Conservation (phyloP, 2,888 invertebrate genomes). For the Mythimna loreyi region DNA sequence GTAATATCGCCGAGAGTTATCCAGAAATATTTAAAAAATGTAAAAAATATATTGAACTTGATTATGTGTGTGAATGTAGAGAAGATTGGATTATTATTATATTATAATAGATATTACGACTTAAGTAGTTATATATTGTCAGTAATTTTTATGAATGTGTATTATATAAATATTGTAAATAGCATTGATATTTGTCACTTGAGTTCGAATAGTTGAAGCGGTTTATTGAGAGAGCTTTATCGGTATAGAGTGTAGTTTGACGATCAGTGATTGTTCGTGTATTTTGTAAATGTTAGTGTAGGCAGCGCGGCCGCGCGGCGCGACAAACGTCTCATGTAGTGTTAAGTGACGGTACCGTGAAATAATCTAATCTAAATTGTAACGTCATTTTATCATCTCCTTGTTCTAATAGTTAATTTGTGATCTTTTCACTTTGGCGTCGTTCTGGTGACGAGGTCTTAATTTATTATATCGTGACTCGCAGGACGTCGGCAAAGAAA, state of each 20-base stretch:
- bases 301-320: constrained; percentile 67
- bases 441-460: constrained; percentile 35
- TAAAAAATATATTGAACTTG: constrained; percentile 68
- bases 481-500: constrained; percentile 37
- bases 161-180: constrained; percentile 78
- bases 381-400: constrained; percentile 48
- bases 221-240: constrained; percentile 82
- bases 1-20: constrained; percentile 82
- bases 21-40: constrained; percentile 53
- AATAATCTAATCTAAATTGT: constrained; percentile 58
- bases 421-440: constrained; percentile 30
- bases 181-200: constrained; percentile 62
- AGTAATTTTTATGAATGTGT: constrained; percentile 70
- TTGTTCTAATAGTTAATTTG: constrained; percentile 38
- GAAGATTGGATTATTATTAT: constrained; percentile 60
- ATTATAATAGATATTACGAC: constrained; percentile 55
- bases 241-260: constrained; percentile 63
- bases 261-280: constrained; percentile 66
- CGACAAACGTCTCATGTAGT: constrained; percentile 77
- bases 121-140: constrained; percentile 62
- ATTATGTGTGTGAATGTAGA: constrained; percentile 67
- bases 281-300: constrained; percentile 68
- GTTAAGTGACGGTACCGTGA: constrained; percentile 55
- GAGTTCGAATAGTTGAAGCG: constrained; percentile 72
- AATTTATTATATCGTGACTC: constrained; percentile 50